A percentile compares a stretch with the other conserved stretches of the same genome.
These are phyloP conservation scores for mouse (Mus musculus) DNA, from an alignment of 2,113 vertebrate genomes.

Conservation along the genomic window GRCm39 chr1:89067501-89068000, in stretches of 20 bases:
- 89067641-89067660: background rate
- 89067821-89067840: background rate
- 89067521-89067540: background rate
- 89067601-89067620: background rate
- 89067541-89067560: too few relatives aligned
- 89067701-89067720: background rate
- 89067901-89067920: background rate
- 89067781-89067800: background rate
- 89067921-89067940: too few relatives aligned
- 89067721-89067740: too few relatives aligned
- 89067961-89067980: background rate
- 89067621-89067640: background rate
- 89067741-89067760: background rate
- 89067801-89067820: background rate
- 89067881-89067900: fast-evolving
- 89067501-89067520: background rate
- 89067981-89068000: background rate
- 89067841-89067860: background rate
- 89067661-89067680: background rate
- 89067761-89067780: background rate
- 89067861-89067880: background rate
- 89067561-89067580: background rate
- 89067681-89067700: background rate
- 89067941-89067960: background rate
- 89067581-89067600: background rate